Evolutionary conservation across 1,140 invertebrate genomes (phyloP), one percentile per base, ranked within the genome.

Genomic region (Macrosteles quadrilineatus): DNA sequence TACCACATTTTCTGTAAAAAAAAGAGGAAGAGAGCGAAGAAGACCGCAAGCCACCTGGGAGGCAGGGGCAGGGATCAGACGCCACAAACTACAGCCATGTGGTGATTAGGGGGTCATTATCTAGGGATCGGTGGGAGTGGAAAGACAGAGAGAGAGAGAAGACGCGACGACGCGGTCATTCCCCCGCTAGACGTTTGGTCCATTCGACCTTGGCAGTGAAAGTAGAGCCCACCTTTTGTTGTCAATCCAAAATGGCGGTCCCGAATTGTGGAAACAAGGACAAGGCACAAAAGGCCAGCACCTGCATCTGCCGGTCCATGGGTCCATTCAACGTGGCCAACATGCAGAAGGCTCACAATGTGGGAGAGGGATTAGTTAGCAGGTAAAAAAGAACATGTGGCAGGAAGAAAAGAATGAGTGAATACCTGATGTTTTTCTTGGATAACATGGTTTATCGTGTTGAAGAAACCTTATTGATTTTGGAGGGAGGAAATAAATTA

Each of bases 91-190:
- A 50, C 21, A 50, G 47, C 14, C 21, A 27, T 6, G 23, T 59
- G 55, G 27, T 59, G 55, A 59, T 59, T 59, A 59, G 55, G 25
- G n/a, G 21, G 25, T 30, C 55, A 59, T 59, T 59, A 59, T 59
- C 55, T 59, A 14, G 23, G 55, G 12, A 30, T 59, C 55, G 21
- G 25, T 29, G 55, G 55, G 55, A 59, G 55, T 19, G 27, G 23
- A n/a, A n/a, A n/a, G n/a, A n/a, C n/a, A n/a, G 55, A 29, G 27
- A 25, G 14, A 6, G 47, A 50, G 47, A 21, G 4, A 19, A 3
- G 14, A 50, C 14, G n/a, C 47, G 47, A 4, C 14, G 47, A n/a
- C 6, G 14, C 14, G 47, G 47, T 50, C 47, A 50, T 50, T 50
- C 47, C 47, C 47, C 47, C 47, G 3, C 14, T 9, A 17, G 47